Conservation (phyloP, 2,113 vertebrate species). For the Willisornis vidua region DNA sequence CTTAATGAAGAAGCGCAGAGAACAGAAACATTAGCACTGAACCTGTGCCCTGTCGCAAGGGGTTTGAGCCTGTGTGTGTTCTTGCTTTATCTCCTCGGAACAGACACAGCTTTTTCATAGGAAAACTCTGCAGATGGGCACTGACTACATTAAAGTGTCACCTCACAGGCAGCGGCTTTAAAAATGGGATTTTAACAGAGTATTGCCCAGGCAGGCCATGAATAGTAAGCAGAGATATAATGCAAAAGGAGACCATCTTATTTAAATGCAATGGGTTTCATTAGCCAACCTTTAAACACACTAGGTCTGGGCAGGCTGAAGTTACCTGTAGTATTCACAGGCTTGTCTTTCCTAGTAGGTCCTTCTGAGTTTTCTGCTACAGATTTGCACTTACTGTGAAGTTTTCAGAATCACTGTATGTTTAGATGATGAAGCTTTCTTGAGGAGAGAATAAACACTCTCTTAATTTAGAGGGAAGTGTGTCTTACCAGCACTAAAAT, state of each 20-base stretch:
- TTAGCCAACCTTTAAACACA: not conserved
- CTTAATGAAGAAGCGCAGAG: not conserved
- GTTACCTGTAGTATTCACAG: not conserved
- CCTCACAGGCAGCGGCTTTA: not conserved
- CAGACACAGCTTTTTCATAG: not conserved
- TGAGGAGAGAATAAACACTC: not conserved
- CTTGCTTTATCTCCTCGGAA: constrained; percentile 41
- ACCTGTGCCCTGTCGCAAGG: not conserved
- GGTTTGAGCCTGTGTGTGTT: not conserved
- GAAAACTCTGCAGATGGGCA: constrained; percentile 18
- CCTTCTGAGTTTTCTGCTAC: not conserved
- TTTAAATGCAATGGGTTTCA: not conserved
- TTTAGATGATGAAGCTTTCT: not conserved
- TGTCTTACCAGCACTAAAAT: not conserved
- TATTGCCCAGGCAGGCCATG: not conserved
- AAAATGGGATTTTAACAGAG: constrained; percentile 17
- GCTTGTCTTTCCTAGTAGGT: not conserved
- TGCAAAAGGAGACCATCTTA: not conserved
- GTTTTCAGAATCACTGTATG: not conserved
- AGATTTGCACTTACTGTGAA: not conserved
- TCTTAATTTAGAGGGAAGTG: not conserved
- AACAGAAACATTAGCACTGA: not conserved
- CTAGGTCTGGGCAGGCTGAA: not conserved
- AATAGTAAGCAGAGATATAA: not conserved
- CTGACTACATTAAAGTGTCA: constrained; percentile 42